phyloP scores from a whole-genome alignment of 2,888 invertebrate genomes.

The Danaus chrysippus region DNA sequence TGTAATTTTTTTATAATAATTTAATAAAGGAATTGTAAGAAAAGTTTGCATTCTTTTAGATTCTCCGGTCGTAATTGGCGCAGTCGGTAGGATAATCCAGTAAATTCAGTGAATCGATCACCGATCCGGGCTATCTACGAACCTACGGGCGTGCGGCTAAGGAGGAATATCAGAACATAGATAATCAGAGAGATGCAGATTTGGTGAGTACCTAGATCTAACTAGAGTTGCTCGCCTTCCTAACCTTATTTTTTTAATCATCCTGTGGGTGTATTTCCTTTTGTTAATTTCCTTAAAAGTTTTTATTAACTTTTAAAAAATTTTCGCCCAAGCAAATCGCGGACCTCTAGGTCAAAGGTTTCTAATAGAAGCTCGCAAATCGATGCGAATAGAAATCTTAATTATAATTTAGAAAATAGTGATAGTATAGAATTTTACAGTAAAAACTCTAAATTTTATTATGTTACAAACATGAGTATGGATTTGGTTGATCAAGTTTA shows the following conservation, averaged over 20 bases:
- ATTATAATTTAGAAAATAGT: too few species aligned
- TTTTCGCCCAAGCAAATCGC: slow-evolving; percentile 6
- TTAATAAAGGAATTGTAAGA: slow-evolving; percentile 3
- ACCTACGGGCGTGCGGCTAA: slow-evolving; percentile 14
- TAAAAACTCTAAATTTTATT: too few species aligned
- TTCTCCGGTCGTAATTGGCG: slow-evolving; percentile 8
- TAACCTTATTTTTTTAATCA: slow-evolving; percentile 1
- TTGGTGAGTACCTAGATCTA: slow-evolving; percentile 14
- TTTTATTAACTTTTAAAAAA: neutral
- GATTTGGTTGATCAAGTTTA: too few species aligned
- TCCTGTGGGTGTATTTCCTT: neutral
- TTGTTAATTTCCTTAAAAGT: slow-evolving; percentile 7
- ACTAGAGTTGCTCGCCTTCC: slow-evolving; percentile 10
- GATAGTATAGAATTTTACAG: too few species aligned
- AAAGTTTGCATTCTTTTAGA: slow-evolving; percentile 1
- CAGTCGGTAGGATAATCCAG: too few species aligned
- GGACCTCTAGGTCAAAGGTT: slow-evolving; percentile 9
- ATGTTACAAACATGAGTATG: too few species aligned
- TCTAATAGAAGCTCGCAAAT: slow-evolving; percentile 11
- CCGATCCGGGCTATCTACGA: slow-evolving; percentile 11
- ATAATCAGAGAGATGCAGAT: slow-evolving; percentile 12
- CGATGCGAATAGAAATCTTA: slow-evolving; percentile 9
- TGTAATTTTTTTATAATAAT: slow-evolving; percentile 5
- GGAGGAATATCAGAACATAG: slow-evolving; percentile 11
- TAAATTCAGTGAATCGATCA: slow-evolving; percentile 15